Conservation (phyloP, 2,797 vertebrate genomes). For the Sylvilagus floridanus region DNA sequence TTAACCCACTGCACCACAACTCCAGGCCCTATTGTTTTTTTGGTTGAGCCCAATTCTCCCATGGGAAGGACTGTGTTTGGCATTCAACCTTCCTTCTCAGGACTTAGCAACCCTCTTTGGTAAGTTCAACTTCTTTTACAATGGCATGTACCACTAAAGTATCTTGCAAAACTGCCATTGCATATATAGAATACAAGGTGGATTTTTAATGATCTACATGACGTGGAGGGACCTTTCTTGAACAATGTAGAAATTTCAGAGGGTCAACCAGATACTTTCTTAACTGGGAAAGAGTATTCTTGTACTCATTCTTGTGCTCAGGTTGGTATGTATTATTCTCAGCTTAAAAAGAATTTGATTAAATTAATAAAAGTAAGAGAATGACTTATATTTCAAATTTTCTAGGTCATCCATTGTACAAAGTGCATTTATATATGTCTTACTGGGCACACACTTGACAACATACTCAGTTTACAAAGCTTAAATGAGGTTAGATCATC, state of each 20-base stretch:
- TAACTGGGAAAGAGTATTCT: background rate
- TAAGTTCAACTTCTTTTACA: background rate
- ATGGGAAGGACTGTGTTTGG: background rate
- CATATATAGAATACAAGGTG: background rate
- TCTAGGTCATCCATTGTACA: background rate
- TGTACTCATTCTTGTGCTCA: background rate
- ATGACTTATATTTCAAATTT: background rate
- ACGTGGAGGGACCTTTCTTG: background rate
- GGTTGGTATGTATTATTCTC: background rate
- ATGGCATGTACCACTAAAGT: background rate
- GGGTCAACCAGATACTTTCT: background rate
- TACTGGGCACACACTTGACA: background rate
- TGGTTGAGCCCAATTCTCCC: background rate
- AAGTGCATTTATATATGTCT: background rate
- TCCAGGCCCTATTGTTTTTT: background rate
- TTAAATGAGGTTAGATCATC: background rate
- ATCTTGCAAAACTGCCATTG: background rate
- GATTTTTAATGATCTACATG: background rate
- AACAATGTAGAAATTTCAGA: background rate
- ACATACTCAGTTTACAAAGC: background rate
- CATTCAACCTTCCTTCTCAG: background rate
- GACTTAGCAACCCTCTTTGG: background rate
- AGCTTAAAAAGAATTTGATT: background rate
- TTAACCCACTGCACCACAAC: no score
- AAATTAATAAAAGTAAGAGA: constrained; percentile 32